Base-by-base conservation (phyloP, 1,140 invertebrate genomes). In the Nasonia giraulti region DNA sequence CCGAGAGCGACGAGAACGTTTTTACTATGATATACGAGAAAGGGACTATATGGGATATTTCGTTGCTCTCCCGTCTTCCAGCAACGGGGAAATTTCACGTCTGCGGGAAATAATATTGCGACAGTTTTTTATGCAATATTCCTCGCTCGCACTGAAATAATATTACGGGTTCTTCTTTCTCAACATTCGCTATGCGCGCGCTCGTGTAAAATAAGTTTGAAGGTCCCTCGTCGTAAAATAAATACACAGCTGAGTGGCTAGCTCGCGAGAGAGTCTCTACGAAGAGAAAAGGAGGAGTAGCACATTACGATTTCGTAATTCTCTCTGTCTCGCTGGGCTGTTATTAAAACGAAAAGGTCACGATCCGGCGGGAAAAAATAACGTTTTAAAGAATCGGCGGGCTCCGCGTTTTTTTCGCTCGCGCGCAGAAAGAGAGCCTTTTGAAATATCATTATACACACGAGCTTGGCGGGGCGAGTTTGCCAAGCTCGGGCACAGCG, bases 1-100 rank as follows among this genome's bases (percentile, higher is more conserved):
- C 85, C 69, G 44, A n/a, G 23, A 7, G 68, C 87, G 14, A 68
- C 6, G 11, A 66, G 23, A 73, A 85, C 20, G 77, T 85, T 85
- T 84, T 75, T 81, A 69, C 79, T 80, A 75, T 50, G 77, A 79
- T 55, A 37, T 37, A 83, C 75, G n/a, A 62, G 55, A 62, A 62
- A 62, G 55, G 55, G 55, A 62, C 55, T 62, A 62, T 62, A 62
- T 7, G 55, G 20, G 55, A 62, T 50, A 50, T 62, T 62, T 62
- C 55, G 17, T n/a, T 17, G n/a, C 17, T 44, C 47, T 12, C n/a
- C 17, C n/a, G 20, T n/a, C 75, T 77, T 50, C 73, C 33, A 66
- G 74, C 69, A 31, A 20, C 69, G 40, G 17, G 66, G 31, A 62
- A 81, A 50, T 44, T 62, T 62, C 55, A 20, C 8, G 7, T 11